Conservation (phyloP, 2,888 invertebrate species). For the Melanophora roralis region DNA sequence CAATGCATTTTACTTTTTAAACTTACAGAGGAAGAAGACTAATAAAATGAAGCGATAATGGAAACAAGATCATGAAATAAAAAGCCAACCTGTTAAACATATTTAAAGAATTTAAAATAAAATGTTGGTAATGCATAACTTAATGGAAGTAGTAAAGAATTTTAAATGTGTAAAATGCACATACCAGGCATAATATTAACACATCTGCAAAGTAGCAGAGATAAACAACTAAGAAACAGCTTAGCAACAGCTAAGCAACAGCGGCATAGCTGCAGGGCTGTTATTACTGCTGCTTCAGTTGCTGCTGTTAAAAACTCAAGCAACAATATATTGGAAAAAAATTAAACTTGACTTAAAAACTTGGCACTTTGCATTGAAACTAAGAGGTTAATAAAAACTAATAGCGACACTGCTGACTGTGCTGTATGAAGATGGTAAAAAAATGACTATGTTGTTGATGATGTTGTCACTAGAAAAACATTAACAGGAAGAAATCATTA, state of each 20-base stretch:
- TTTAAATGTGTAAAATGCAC: constrained; percentile 55
- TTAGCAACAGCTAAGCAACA: neutral
- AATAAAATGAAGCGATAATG: neutral
- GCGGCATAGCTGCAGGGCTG: constrained; percentile 10
- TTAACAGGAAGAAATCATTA: constrained; percentile 62
- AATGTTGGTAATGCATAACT: neutral
- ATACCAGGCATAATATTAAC: constrained; percentile 52
- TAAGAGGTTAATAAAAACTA: neutral
- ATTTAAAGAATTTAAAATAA: constrained; percentile 39
- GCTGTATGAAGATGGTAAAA: neutral
- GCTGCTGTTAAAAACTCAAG: constrained; percentile 9
- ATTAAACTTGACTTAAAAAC: neutral
- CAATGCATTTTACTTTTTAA: neutral
- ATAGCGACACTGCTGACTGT: constrained; percentile 13
- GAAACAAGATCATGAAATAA: constrained; percentile 42
- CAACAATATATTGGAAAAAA: neutral
- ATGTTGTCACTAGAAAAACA: constrained; percentile 55
- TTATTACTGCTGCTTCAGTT: constrained; percentile 8
- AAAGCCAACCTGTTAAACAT: constrained; percentile 54
- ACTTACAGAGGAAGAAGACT: neutral
- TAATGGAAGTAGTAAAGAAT: constrained; percentile 9
- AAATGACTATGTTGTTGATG: constrained; percentile 29
- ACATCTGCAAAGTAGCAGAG: constrained; percentile 1
- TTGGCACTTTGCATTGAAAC: constrained; percentile 16
- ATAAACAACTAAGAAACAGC: neutral